These are phyloP conservation scores for Phalacrocorax carbo DNA, from an alignment of 2,113 vertebrate genomes.

Conservation along the genomic window DNA sequence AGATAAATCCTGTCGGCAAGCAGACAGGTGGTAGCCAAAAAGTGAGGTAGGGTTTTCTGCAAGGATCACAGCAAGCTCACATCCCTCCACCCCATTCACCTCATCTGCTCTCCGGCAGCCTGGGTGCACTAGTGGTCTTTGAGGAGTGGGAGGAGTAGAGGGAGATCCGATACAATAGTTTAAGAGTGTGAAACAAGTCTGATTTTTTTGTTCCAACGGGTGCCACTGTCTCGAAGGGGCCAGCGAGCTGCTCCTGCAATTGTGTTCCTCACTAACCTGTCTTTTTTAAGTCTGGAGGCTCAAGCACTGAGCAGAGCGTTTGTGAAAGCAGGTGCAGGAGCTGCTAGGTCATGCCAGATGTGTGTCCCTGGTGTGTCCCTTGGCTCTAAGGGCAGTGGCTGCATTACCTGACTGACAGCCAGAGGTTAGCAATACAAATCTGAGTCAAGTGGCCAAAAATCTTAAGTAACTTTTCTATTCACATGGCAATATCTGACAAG, in stretches of 20 bases:
- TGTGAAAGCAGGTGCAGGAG: fast-evolving
- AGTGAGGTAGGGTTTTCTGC: neutral
- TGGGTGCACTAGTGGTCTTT: neutral
- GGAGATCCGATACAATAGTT: neutral
- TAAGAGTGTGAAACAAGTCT: neutral
- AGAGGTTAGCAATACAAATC: neutral
- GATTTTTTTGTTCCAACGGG: neutral
- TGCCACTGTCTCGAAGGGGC: fast-evolving
- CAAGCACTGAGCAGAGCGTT: neutral
- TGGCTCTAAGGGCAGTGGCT: fast-evolving
- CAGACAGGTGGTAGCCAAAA: neutral
- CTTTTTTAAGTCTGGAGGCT: neutral
- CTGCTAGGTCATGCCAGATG: too few relatives aligned
- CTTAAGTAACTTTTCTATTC: neutral
- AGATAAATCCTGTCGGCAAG: neutral
- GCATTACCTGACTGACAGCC: neutral
- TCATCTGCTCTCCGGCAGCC: neutral
- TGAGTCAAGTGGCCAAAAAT: neutral
- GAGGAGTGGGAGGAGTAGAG: neutral
- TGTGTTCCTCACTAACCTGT: neutral
- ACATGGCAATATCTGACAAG: fast-evolving
- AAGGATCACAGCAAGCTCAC: neutral
- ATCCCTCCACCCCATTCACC: neutral
- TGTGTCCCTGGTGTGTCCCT: neutral
- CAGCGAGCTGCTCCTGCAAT: fast-evolving